A percentile compares a stretch with the other conserved stretches of the same genome.
Conservation (phyloP, 1,140 invertebrate species). For the Heliconius nattereri region DNA sequence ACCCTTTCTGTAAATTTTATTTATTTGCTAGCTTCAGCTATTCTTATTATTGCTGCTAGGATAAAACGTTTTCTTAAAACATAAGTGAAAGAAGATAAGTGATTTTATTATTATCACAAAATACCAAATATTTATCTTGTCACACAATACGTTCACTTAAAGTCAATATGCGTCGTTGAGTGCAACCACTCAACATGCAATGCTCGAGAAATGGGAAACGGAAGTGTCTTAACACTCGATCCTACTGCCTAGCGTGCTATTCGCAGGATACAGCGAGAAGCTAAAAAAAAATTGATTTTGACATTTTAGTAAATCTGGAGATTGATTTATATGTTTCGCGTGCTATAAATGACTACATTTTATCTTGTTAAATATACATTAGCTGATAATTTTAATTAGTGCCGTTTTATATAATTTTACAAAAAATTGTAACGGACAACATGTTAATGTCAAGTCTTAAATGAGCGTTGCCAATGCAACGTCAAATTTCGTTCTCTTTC, state of each 20-base stretch:
- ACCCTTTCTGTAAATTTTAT: constrained; percentile 22
- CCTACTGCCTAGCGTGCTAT: too few relatives aligned
- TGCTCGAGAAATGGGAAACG: too few relatives aligned
- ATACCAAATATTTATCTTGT: not conserved
- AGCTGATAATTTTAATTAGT: not conserved
- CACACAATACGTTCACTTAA: not conserved
- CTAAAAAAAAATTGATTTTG: too few relatives aligned
- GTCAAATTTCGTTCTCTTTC: constrained; percentile 4
- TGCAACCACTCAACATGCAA: too few relatives aligned
- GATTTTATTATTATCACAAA: not conserved
- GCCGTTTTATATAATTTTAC: not conserved
- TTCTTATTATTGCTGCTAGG: not conserved
- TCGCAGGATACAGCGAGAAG: too few relatives aligned
- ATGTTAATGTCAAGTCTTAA: constrained; percentile 3
- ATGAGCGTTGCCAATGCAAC: not conserved
- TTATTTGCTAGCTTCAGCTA: not conserved
- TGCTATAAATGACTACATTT: not conserved
- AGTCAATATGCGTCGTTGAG: too few relatives aligned
- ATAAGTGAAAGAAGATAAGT: not conserved
- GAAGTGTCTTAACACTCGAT: too few relatives aligned
- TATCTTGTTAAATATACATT: not conserved
- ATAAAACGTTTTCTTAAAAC: not conserved
- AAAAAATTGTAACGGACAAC: constrained; percentile 3
- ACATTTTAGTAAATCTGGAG: too few relatives aligned
- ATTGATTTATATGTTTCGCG: not conserved